phyloP scores from a whole-genome alignment of 1,140 invertebrate genomes.

The Elysia chlorotica region DNA sequence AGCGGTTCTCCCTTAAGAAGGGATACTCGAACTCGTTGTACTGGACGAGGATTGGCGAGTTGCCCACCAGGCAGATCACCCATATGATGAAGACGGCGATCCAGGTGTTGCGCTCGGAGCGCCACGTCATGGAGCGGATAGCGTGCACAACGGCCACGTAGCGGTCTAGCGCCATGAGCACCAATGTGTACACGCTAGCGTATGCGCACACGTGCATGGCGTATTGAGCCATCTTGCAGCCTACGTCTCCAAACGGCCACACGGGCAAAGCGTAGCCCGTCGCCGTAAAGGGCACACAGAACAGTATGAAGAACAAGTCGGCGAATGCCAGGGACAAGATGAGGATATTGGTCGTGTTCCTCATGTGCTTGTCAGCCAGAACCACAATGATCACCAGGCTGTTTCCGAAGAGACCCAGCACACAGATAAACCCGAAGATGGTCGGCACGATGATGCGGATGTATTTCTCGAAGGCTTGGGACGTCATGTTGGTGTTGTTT shows the following conservation, averaged over 20 bases:
- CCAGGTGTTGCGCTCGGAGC: constrained; percentile 85
- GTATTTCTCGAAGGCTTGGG: constrained; percentile 30
- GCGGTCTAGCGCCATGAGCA: constrained; percentile 93
- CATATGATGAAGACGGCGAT: constrained; percentile 74
- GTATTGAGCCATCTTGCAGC: constrained; percentile 88
- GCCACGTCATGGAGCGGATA: constrained; percentile 82
- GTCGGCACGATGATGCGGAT: constrained; percentile 71
- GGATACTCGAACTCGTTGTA: constrained; percentile 72
- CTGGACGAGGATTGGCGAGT: constrained; percentile 76
- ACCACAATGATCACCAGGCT: constrained; percentile 82
- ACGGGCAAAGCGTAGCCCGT: constrained; percentile 58
- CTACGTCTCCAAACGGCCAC: constrained; percentile 89
- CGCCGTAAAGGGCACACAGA: constrained; percentile 81
- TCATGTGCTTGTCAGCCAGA: constrained; percentile 87
- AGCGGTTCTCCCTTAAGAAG: constrained; percentile 64
- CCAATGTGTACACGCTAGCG: constrained; percentile 90
- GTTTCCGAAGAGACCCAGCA: constrained; percentile 88
- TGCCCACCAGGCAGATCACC: constrained; percentile 75
- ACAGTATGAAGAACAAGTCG: constrained; percentile 91
- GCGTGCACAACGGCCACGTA: constrained; percentile 95
- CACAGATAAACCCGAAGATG: constrained; percentile 84
- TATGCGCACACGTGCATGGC: constrained; percentile 79
- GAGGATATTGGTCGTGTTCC: constrained; percentile 89
- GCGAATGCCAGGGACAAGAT: constrained; percentile 85
- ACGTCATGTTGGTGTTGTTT: not conserved